Conservation (phyloP, 2,113 vertebrate species). For the Perognathus longimembris region DNA sequence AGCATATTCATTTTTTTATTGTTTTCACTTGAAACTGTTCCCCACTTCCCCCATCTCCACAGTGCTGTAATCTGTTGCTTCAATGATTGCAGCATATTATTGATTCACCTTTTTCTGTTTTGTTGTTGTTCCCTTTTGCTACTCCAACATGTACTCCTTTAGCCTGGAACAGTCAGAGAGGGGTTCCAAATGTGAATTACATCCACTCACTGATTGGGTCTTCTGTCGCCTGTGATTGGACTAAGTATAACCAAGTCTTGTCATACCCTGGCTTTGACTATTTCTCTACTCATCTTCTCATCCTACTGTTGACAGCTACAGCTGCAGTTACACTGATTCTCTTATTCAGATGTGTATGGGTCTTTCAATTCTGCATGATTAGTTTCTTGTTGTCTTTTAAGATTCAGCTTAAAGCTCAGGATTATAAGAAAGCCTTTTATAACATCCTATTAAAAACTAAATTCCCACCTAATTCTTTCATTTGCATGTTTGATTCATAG, state of each 20-base stretch:
- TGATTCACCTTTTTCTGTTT: neutral
- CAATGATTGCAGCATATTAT: neutral
- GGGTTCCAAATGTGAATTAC: neutral
- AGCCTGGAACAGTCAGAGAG: neutral
- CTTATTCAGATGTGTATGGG: neutral
- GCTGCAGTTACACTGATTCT: neutral
- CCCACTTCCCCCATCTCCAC: neutral
- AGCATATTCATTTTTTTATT: neutral
- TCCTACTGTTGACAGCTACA: too few relatives aligned
- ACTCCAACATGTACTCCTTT: neutral
- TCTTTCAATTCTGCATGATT: neutral
- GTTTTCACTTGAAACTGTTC: neutral
- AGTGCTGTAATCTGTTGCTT: neutral
- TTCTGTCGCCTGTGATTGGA: neutral
- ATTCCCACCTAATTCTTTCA: neutral
- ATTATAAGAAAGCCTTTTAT: neutral
- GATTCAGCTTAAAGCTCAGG: constrained; percentile 31
- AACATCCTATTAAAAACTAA: neutral
- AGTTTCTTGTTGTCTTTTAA: constrained; percentile 30
- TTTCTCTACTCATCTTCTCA: neutral
- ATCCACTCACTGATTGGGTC: neutral
- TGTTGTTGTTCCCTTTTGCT: neutral
- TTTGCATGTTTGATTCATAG: constrained; percentile 21
- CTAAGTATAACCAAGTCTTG: neutral
- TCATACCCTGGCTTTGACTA: neutral